Base-by-base conservation (phyloP, 2,888 invertebrate species). In the Hipparchia sbordonii region DNA sequence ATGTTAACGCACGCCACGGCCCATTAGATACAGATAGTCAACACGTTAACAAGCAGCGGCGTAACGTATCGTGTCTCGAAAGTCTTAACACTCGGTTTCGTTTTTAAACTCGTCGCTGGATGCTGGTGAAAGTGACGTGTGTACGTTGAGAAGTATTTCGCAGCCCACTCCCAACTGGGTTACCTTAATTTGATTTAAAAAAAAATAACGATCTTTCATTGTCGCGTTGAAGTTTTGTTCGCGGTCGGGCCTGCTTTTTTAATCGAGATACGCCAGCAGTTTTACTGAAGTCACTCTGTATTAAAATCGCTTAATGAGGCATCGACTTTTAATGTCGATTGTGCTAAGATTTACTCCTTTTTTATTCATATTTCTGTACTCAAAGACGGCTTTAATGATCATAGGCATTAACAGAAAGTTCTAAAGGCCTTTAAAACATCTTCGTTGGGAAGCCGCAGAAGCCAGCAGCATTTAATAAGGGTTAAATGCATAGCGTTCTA, bases 61-160 rank as follows among this genome's bases (percentile, higher is more conserved):
- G 74, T 61, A 66, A 61, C 56, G 57, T 69, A 51, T 60, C 12
- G 60, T 45, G 60, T 39, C 70, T 60, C 52, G 65, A 59, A 68
- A 68, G 57, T 68, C 59, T 63, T 57, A 13, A 54, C 54, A 70
- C 56, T 59, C 57, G 71, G 61, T 75, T 71, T 73, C 73, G 59
- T 73, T 63, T 71, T 73, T 63, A 62, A 67, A 71, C 66, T 23
- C 66, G 75, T 65, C 63, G 68, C 72, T 57, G 66, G 76, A 74
- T 70, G 77, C 61, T 67, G 78, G 79, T 76, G 80, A 81, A 81
- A 81, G 81, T 80, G 77, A 76, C 69, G 65, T 74, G 67, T 65
- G 62, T 59, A 72, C 70, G 77, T 76, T 72, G 48, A 48, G 48
- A 76, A 66, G 51, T 72, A 67, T 72, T 72, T 76, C 68, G 73